Evolutionary conservation across 2,888 invertebrate genomes (phyloP).

Genomic region (Embidobia sp.): DNA sequence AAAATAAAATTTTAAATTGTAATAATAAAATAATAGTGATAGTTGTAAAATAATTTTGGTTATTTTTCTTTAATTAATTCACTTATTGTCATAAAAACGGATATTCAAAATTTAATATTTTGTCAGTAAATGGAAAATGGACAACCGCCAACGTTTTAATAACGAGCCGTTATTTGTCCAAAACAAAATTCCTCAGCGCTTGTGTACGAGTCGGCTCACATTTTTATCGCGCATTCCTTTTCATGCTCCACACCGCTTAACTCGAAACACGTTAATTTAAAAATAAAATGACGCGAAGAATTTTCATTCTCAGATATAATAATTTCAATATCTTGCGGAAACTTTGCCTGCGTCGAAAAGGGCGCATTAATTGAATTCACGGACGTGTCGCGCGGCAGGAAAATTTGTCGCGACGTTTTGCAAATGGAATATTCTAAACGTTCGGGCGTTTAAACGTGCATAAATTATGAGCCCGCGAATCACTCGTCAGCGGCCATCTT

Average conservation of each 20-base stretch:
- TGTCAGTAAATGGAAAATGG: too few species aligned
- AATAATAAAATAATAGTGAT: too few species aligned
- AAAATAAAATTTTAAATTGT: too few species aligned
- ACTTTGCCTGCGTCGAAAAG: background rate
- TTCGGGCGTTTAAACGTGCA: conserved; percentile 4
- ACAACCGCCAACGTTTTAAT: conserved; percentile 14
- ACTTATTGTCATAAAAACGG: too few species aligned
- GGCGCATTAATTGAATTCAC: conserved; percentile 12
- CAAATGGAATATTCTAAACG: conserved; percentile 6
- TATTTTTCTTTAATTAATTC: too few species aligned
- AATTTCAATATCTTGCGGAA: conserved; percentile 33
- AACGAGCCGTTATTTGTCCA: conserved; percentile 16
- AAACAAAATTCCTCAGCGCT: conserved; percentile 13
- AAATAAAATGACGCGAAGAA: conserved; percentile 23
- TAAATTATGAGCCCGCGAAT: conserved; percentile 13
- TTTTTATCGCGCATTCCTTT: conserved; percentile 21
- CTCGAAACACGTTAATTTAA: conserved; percentile 29
- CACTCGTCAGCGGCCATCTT: conserved; percentile 8
- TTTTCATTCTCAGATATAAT: conserved; percentile 21
- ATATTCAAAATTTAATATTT: too few species aligned
- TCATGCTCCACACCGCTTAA: background rate
- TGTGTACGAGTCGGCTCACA: conserved; percentile 3
- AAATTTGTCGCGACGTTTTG: background rate
- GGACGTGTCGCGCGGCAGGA: background rate
- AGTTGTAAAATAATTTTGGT: too few species aligned